A percentile compares a stretch with the other conserved stretches of the same genome.
phyloP scores from a whole-genome alignment of 2,888 invertebrate genomes.

The Ashinkailepas kermadecensis region DNA sequence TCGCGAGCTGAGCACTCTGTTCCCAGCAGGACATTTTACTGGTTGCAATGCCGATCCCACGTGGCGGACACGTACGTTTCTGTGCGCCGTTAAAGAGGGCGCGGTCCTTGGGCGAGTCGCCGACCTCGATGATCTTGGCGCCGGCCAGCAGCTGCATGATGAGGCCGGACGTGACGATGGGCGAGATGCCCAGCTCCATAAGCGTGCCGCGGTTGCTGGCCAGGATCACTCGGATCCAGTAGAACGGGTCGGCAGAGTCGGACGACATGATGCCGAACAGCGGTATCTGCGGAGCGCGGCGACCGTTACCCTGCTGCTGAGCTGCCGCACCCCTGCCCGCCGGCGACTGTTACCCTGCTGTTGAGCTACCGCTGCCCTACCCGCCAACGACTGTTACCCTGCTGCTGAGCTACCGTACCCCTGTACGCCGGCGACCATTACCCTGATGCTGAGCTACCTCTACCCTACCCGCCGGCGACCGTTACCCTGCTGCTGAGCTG shows the following conservation, averaged over 20 bases:
- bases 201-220: constrained; percentile 99
- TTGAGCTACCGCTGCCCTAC: no score
- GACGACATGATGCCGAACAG: constrained; percentile 99
- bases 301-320: no score
- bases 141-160: constrained; percentile 99
- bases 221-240: constrained; percentile 99
- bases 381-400: constrained; percentile 28
- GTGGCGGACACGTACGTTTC: constrained; percentile 63
- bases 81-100: constrained; percentile 99
- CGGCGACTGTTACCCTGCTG: constrained; percentile 34
- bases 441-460: no score
- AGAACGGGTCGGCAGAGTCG: constrained; percentile 99
- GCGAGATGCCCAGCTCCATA: constrained; percentile 99
- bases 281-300: constrained; percentile 63
- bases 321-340: no score
- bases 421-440: not conserved
- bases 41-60: no score
- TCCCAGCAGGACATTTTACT: no score
- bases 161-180: constrained; percentile 97
- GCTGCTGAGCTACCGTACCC: no score
- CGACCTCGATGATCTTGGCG: constrained; percentile 97
- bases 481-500: no score
- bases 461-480: not conserved
- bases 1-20: no score
- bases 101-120: constrained; percentile 98